Evolutionary conservation across 2,888 invertebrate genomes (phyloP).

Genomic region (Andrena marginata): DNA sequence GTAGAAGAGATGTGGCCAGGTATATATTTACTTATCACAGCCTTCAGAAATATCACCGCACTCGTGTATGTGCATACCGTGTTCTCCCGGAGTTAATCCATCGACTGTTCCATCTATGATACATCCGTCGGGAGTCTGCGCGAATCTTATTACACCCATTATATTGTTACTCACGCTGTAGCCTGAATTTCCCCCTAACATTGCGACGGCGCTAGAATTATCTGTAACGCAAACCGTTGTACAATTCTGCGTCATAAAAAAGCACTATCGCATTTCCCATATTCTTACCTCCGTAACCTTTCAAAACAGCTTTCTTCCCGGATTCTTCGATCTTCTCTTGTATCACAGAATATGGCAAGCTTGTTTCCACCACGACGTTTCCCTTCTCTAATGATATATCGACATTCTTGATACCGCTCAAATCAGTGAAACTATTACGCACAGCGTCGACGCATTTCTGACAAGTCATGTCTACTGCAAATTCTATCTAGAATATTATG

Average conservation of each 20-base stretch:
- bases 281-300: conserved; percentile 90
- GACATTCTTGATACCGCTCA: conserved; percentile 85
- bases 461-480: conserved; percentile 89
- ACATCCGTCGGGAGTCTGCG: conserved; percentile 87
- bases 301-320: conserved; percentile 91
- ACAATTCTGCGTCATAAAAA: not conserved
- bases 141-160: conserved; percentile 92
- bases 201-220: conserved; percentile 90
- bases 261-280: conserved; percentile 1
- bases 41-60: conserved; percentile 91
- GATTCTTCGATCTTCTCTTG: conserved; percentile 86
- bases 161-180: conserved; percentile 85
- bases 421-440: conserved; percentile 83
- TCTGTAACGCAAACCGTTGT: conserved; percentile 73
- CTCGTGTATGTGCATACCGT: conserved; percentile 89
- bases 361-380: conserved; percentile 90
- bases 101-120: conserved; percentile 95
- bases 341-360: conserved; percentile 86
- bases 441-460: conserved; percentile 86
- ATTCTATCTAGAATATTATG: conserved; percentile 86
- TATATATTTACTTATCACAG: conserved; percentile 85
- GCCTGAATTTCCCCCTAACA: conserved; percentile 86
- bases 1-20: not conserved
- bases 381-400: conserved; percentile 87
- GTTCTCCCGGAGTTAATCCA: conserved; percentile 89